Base-by-base conservation (phyloP, 2,113 vertebrate species). In the Seriola quinqueradiata region DNA sequence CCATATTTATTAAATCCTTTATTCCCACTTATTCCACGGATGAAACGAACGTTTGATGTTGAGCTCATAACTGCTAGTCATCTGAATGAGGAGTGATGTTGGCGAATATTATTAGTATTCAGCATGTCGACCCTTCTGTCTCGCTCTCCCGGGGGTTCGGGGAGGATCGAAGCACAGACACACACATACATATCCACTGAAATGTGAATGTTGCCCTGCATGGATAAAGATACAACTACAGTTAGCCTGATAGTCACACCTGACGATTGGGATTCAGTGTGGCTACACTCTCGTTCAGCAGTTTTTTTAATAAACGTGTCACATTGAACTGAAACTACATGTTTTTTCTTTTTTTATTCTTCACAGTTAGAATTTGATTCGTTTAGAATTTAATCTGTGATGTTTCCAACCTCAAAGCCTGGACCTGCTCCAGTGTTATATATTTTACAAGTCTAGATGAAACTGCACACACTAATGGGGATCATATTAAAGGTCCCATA, bases 21-120 rank as follows among this genome's bases (percentile, higher is more conserved):
- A 80, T 89, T 89, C 78, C 50, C 44, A 76, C 73, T 86, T 66
- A 85, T 80, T 83, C 74, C 16, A 21, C 77, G 70, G 87, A 91
- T 91, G 83, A 90, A 91, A 92, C 84, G 17, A 52, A 68, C 80
- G 70, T 91, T 93, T 92, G 90, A 92, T 90, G 89, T 89, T 2
- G 78, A 86, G 81, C 86, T 75, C 78, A 82, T 90, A 87, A 90
- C 78, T 87, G 73, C 80, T 77, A 83, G 84, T 87, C 86, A 85
- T 92, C 70, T 84, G 88, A 90, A 89, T 89, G 81, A 89, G 85
- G 65, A 79, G 77, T 58, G 70, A 77, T 84, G 73, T 16, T 63
- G 74, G 77, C 59, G 82, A 87, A 85, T 82, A 67, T 87, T 89
- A 91, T 92, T 90, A 91, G 88, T 63, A 93, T 90, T 90, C 90